A percentile compares a stretch with the other conserved stretches of the same genome.
These are phyloP conservation scores for Micromussa lordhowensis DNA, from an alignment of 92 coral and sea anemone genomes.

Conservation along the genomic window DNA sequence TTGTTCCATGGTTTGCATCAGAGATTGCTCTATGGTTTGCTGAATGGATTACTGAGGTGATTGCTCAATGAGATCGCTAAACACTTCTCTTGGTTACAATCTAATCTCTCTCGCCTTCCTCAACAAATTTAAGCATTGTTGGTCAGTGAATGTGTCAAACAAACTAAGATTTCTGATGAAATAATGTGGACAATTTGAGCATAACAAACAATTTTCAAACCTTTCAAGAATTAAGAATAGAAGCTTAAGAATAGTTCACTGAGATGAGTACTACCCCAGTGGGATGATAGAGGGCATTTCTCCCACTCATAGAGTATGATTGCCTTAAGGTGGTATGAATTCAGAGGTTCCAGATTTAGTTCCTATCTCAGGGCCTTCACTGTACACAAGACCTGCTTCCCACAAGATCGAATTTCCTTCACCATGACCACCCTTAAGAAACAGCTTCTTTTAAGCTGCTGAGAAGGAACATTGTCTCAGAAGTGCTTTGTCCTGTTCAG, in stretches of 20 bases:
- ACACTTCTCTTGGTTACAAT: background rate
- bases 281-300: constrained; percentile 28
- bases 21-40: no score
- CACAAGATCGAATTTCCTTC: constrained; percentile 62
- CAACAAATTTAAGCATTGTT: constrained; percentile 20
- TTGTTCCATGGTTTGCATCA: no score
- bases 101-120: background rate
- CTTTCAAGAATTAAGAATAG: constrained; percentile 53
- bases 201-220: constrained; percentile 45
- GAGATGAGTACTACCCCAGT: constrained; percentile 54
- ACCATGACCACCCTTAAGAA: constrained; percentile 45
- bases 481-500: constrained; percentile 31
- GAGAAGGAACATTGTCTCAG: constrained; percentile 82
- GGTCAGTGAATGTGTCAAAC: constrained; percentile 43
- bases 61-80: background rate
- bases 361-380: constrained; percentile 69
- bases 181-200: constrained; percentile 70
- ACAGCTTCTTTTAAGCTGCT: constrained; percentile 69
- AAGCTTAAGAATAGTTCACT: constrained; percentile 49
- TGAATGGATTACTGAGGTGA: no score
- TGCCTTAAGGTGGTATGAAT: constrained; percentile 80
- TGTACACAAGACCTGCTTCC: constrained; percentile 67
- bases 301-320: constrained; percentile 77
- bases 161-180: constrained; percentile 68
- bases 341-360: constrained; percentile 42